Evolutionary conservation across 2,113 vertebrate genomes (phyloP), one percentile per base, ranked within the genome.

Genomic region (Emberiza fucata): DNA sequence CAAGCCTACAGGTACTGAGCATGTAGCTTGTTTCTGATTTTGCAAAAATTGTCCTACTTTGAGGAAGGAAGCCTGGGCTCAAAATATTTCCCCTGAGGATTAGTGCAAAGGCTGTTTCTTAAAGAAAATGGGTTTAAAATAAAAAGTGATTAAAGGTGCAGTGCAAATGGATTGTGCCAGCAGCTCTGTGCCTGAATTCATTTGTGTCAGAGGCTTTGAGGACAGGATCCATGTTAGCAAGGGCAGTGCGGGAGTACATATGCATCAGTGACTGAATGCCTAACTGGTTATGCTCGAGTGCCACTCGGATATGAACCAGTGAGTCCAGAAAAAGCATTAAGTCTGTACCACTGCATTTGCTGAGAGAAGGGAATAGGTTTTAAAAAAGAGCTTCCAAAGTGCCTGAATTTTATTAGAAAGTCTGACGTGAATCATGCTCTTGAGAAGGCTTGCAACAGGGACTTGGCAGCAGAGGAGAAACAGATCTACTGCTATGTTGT

Each of bases 201-300:
- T 96, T 82, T 90, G 59, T 90, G 90, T 94, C 88, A 93, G 14
- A 47, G 47, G 47, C 87, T 90, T 31, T 78, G 35, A 81, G 94
- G 73, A n/a, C 0, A 4, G 45, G 29, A 69, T 70, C 39, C 12
- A 12, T 4, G 44, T 61, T 44, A 92, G 50, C 33, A 61, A 80
- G 54, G 71, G 59, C 78, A 54, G 50, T 2, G 35, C 53, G 79
- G 64, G 81, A 75, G 9, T 63, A n/a, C 39, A 14, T 28, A 66
- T 82, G 91, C 94, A 59, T 80, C 70, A 73, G 48, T 70, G 91
- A 27, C 3, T 91, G 70, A 75, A 20, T 31, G 50, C 64, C 29
- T 37, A 64, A 31, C n/a, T 44, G 28, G 15, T 37, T 35, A 50
- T 42, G 87, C 87, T 70, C 50, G 51, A 70, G 68, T 73, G 71